A percentile compares a stretch with the other conserved stretches of the same genome.
phyloP scores from a whole-genome alignment of 2,113 vertebrate species.

The Rattus rattus region DNA sequence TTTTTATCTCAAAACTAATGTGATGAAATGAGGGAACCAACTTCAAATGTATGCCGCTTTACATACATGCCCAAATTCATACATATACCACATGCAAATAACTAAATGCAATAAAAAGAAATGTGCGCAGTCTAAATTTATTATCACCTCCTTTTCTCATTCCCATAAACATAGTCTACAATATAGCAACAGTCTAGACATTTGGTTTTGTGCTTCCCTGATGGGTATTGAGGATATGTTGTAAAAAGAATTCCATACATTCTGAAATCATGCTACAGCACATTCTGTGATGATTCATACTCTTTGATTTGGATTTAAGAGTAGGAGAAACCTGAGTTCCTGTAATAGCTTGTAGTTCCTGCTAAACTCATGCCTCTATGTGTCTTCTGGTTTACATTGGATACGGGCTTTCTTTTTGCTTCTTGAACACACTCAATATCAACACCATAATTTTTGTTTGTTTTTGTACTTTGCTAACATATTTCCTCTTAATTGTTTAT shows the following conservation, averaged over 20 bases:
- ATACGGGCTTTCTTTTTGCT: background rate
- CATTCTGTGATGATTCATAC: background rate
- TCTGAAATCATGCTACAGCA: background rate
- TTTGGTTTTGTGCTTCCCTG: background rate
- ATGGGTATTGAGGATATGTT: background rate
- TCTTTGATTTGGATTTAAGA: background rate
- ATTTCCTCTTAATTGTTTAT: background rate
- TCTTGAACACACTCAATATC: fast-evolving
- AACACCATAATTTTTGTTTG: background rate
- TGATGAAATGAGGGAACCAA: background rate
- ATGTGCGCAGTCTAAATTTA: background rate
- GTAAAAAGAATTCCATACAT: background rate
- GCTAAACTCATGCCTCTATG: no score
- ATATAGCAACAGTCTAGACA: background rate
- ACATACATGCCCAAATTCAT: background rate
- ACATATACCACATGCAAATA: background rate
- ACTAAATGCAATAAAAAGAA: background rate
- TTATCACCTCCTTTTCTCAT: background rate
- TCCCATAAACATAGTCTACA: background rate
- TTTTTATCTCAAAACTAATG: no score
- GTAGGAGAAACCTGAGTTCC: background rate
- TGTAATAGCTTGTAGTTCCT: background rate
- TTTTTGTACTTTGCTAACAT: background rate
- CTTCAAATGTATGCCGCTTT: no score
- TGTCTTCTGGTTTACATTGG: background rate